A percentile compares a stretch with the other conserved stretches of the same genome.
Evolutionary conservation across 2,113 vertebrate species (phyloP).

Genomic region (Vimba vimba): DNA sequence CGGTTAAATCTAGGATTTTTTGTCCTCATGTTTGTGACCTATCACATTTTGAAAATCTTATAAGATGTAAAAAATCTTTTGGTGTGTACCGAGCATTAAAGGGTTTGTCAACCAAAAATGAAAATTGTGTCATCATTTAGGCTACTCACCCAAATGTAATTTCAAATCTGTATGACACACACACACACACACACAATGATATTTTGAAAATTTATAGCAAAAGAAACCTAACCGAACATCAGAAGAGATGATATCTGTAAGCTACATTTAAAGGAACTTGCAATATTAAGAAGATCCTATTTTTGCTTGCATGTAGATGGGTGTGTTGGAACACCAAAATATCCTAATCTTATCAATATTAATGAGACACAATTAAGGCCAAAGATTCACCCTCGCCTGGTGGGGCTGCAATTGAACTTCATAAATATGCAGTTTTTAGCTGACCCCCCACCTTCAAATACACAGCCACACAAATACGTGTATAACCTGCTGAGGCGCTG

Average conservation of each 20-base stretch:
- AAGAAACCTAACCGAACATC: background rate
- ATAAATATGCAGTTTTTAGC: conserved; percentile 58
- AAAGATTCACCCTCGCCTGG: conserved; percentile 45
- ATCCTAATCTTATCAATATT: conserved; percentile 53
- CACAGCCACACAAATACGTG: conserved; percentile 40
- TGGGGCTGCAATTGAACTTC: conserved; percentile 50
- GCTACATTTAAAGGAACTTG: background rate
- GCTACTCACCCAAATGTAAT: too few species aligned
- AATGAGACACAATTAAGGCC: conserved; percentile 62
- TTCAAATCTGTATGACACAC: too few species aligned
- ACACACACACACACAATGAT: background rate
- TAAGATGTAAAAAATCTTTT: too few species aligned
- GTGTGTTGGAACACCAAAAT: conserved; percentile 46
- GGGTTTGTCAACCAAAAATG: too few species aligned
- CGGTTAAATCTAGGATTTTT: too few species aligned
- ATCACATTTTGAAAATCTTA: too few species aligned
- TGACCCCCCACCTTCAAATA: conserved; percentile 45
- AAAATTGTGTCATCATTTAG: too few species aligned
- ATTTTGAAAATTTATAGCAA: background rate
- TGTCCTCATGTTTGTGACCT: too few species aligned
- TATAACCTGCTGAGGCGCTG: conserved; percentile 24
- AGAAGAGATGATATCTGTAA: background rate
- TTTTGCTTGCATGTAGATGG: conserved; percentile 10
- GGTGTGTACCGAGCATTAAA: too few species aligned
- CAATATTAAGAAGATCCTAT: background rate